Base-by-base conservation (phyloP, 2,888 invertebrate species). In the Branchipolynoe longqiensis region DNA sequence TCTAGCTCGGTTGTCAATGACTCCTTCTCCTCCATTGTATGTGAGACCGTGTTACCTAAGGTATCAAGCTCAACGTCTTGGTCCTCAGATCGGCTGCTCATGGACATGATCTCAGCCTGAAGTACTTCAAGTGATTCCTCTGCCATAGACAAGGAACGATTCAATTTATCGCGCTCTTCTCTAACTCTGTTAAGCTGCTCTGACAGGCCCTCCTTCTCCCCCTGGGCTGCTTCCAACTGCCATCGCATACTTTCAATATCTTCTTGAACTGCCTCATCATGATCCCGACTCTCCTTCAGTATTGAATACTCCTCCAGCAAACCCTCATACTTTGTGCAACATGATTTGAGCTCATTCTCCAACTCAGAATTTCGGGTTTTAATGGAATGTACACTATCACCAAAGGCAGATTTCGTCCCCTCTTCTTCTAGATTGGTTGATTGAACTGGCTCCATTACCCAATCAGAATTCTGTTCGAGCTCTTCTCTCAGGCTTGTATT, bases 211-310 rank as follows among this genome's bases (percentile, higher is more conserved):
- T 88, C 41, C 58, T 90, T 90, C 81, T 90, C 90, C 36, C 87
- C 87, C 12, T 87, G 82, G 14, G 89, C 64, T 48, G 88, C 87
- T 59, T 90, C 89, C 81, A 90, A 87, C 58, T 88, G 87, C 54
- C 86, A 87, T 87, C 90, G 88, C 78, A 89, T 85, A 38, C 88
- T 86, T 69, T 88, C 89, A 25, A 86, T 86, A 86, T 89, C 88
- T 41, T 86, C 88, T 0, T 62, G 78, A 41, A 56, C 62, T 74
- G 69, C 69, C 25, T 54, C 81, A n/a, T 81, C 59, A 73, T 36
- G 85, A 73, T 25, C 82, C 25, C 1, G 83, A 54, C 36, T 86
- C 85, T 85, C 81, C 78, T 78, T 78, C 31, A 78, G 31, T 48
- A 78, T 78, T 14, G 78, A 48, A 48, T 78, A 78, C 54, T 78